Evolutionary conservation across 2,888 invertebrate species (phyloP), one percentile per base, ranked within the genome.

Genomic region (Stenoptilia bipunctidactyla): DNA sequence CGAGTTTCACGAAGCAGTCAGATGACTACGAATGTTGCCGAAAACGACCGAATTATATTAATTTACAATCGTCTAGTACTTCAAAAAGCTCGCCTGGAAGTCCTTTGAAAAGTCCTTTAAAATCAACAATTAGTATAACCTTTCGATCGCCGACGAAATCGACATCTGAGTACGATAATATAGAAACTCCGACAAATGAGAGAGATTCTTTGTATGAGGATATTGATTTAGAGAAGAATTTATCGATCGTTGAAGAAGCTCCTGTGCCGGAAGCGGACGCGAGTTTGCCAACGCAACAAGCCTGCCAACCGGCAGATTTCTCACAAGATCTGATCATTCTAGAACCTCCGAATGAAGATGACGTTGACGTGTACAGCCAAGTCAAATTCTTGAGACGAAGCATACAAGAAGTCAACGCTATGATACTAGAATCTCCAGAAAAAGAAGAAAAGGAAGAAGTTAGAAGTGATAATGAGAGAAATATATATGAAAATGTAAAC

Each of bases 331-430:
- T 83, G 12, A 83, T 86, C 0, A 69, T 87, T 27, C 50, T 88
- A 44, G 88, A 88, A 61, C 87, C 88, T 0, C 85, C 87, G 5
- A 83, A 88, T 47, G 44, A 45, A 47, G 59, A 68, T 2, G 76
- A 77, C 35, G 50, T 77, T 1, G 85, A 86, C 39, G 88, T 92
- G 0, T 92, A 92, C 55, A 91, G 91, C 50, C 88, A 92, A 82
- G 92, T 92, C 0, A 92, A 92, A 52, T 89, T 91, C 58, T 90
- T 92, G 51, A 85, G 89, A 33, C 85, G 89, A 50, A 91, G 90
- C 14, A 89, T 92, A 33, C 89, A 90, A 35, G 92, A 92, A 67
- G 90, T 92, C 0, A 92, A 92, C 58, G 89, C 82, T 8, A 68
- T 83, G 67, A 56, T 83, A 1, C 42, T 76, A 1, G 72, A 72